Evolutionary conservation across 2,797 vertebrate genomes (phyloP), one percentile per base, ranked within the genome.

Genomic region (Argyrosomus regius): DNA sequence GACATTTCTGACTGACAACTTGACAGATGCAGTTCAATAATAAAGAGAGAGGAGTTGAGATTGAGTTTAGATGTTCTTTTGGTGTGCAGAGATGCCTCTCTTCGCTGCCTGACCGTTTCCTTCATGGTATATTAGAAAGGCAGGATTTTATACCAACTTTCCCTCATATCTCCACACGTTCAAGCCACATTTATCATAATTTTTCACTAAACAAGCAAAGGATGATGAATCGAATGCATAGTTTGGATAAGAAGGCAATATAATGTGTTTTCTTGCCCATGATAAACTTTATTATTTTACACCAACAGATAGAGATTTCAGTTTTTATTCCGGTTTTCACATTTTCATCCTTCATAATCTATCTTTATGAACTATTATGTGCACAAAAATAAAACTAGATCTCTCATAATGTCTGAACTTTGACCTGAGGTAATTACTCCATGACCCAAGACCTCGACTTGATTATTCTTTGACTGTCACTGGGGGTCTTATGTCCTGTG

Each of bases 1-100:
- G 70, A 87, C n/a, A 50, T 82, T 75, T 84, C 61, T 85, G 72
- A 77, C 68, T 80, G 80, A 90, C 79, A 83, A 78, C 80, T 88
- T 81, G 71, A 82, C 89, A 75, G 77, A 71, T 67, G 50, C 52
- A 58, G 70, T 72, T 88, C 67, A 75, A 75, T 68, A 80, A 69
- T 54, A 62, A 76, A 77, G 64, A 81, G 46, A 70, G 56, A 49
- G 22, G 46, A 52, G 43, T 46, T 58, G 35, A 39, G 35, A 39
- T 39, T 39, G 35, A 39, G 35, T 46, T 6, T 26, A 66, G 62
- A 85, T 76, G 64, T 71, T 82, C 1, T 71, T 72, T 49, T 63
- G 46, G 46, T 11, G 52, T 69, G 50, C 35, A 43, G 48, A 9
- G n/a, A 46, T 2, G 1, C 56, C n/a, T 65, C 31, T 69, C 17